phyloP scores from a whole-genome alignment of 2,888 invertebrate species.

The Torymus auratus region DNA sequence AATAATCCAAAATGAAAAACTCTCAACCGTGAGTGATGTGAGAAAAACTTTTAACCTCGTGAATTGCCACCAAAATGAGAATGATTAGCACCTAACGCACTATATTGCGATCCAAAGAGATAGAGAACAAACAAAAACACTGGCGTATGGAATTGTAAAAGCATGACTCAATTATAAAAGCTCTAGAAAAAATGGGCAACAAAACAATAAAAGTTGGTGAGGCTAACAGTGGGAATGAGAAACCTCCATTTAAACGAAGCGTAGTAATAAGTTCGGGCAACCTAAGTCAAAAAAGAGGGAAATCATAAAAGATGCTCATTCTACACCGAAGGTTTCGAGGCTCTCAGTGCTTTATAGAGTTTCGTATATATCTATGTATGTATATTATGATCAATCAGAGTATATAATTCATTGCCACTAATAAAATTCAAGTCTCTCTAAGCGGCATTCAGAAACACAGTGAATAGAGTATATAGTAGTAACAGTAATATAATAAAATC shows the following conservation, averaged over 20 bases:
- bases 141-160: slow-evolving; percentile 33
- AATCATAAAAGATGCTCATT: slow-evolving; percentile 41
- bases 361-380: not conserved
- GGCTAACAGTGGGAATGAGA: not conserved
- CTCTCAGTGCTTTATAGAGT: slow-evolving; percentile 43
- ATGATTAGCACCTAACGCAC: slow-evolving; percentile 46
- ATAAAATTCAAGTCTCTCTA: slow-evolving; percentile 63
- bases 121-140: slow-evolving; percentile 22
- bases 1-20: slow-evolving; percentile 22
- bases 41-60: not conserved
- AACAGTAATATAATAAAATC: slow-evolving; percentile 10
- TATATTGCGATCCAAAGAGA: slow-evolving; percentile 22
- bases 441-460: slow-evolving; percentile 72
- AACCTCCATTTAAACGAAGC: slow-evolving; percentile 27
- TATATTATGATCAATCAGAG: slow-evolving; percentile 14
- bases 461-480: slow-evolving; percentile 48
- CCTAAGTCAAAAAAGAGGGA: slow-evolving; percentile 16
- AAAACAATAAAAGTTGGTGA: not conserved
- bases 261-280: slow-evolving; percentile 24
- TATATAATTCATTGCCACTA: slow-evolving; percentile 36
- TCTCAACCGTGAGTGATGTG: slow-evolving; percentile 22
- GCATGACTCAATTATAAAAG: slow-evolving; percentile 46
- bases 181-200: slow-evolving; percentile 28
- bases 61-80: slow-evolving; percentile 27
- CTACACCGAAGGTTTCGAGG: slow-evolving; percentile 51